Base-by-base conservation (phyloP, 2,888 invertebrate genomes). In the Fabriciana adippe region DNA sequence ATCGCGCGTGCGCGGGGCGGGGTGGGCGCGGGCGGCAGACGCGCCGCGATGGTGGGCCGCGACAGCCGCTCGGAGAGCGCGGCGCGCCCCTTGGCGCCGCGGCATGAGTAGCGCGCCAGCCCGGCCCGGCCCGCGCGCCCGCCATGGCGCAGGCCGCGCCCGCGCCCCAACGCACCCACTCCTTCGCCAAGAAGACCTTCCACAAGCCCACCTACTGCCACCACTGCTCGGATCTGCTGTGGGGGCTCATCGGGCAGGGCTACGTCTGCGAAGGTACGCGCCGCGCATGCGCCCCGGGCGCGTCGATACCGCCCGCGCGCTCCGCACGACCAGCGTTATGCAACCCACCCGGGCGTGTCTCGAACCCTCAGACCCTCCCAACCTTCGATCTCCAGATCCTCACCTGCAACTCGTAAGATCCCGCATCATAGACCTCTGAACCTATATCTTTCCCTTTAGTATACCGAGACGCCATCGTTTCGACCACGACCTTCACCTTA, bases 181-280 rank as follows among this genome's bases (percentile, higher is more conserved):
- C 97, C 95, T 99, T 99, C 96, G 96, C 96, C 93, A 99, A 99
- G 96, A 99, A 99, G 95, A 99, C 99, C 94, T 99, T 99, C 95
- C 99, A 99, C 95, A 99, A 99, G 95, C 99, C 99, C 92, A 98
- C 99, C 86, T 99, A 99, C 95, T 99, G 99, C 95, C 99, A 99
- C 94, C 99, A 99, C 94, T 99, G 99, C 95, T 98, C 99, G 92
- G 99, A 99, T 94, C 97, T 99, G 95, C 96, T 99, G 88, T 99
- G 99, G 99, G 99, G 99, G 92, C 96, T 99, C 94, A 98, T 99
- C 92, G 98, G 99, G 93, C 99, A 99, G 94, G 99, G 99, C 93
- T 99, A 97, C 95, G 97, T 98, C 92, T 99, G 99, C 95, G 99
- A 99, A 97, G 99, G 99, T 99, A 93, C 93, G 94, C 87, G 80